phyloP scores from a whole-genome alignment of 1,140 invertebrate genomes.

The Lordiphosa collinella region DNA sequence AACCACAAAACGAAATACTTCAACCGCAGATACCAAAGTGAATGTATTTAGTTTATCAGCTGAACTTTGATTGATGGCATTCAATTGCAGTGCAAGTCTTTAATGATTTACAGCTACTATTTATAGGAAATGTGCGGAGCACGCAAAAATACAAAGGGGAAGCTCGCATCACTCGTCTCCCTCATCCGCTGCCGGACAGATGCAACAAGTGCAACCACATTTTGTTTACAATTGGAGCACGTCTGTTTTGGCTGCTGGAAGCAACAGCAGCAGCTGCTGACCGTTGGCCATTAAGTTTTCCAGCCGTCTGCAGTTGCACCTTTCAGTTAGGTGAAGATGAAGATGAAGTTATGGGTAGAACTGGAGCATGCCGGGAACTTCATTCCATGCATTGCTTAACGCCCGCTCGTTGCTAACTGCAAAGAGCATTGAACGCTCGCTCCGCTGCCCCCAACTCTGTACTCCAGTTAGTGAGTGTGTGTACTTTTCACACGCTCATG shows the following conservation, averaged over 20 bases:
- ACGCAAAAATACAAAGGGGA: constrained; percentile 41
- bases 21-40: constrained; percentile 41
- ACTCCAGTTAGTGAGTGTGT: constrained; percentile 22
- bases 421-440: constrained; percentile 30
- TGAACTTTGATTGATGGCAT: constrained; percentile 48
- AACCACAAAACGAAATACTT: constrained; percentile 11
- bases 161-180: constrained; percentile 18
- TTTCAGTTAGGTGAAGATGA: neutral
- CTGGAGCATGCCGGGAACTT: constrained; percentile 41
- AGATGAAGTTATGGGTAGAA: constrained; percentile 37
- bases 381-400: constrained; percentile 28
- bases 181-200: constrained; percentile 38
- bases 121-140: constrained; percentile 49
- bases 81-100: constrained; percentile 21
- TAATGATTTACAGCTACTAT: constrained; percentile 57
- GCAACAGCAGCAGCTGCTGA: constrained; percentile 56
- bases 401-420: constrained; percentile 1
- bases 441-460: neutral
- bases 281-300: constrained; percentile 57
- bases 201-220: constrained; percentile 42
- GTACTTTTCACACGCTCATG: constrained; percentile 60
- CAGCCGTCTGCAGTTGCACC: constrained; percentile 51
- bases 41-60: constrained; percentile 27
- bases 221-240: constrained; percentile 75
- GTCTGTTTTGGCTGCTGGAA: constrained; percentile 65